These are phyloP conservation scores for Athene noctua DNA, from an alignment of 2,113 vertebrate species.

Conservation along the genomic window DNA sequence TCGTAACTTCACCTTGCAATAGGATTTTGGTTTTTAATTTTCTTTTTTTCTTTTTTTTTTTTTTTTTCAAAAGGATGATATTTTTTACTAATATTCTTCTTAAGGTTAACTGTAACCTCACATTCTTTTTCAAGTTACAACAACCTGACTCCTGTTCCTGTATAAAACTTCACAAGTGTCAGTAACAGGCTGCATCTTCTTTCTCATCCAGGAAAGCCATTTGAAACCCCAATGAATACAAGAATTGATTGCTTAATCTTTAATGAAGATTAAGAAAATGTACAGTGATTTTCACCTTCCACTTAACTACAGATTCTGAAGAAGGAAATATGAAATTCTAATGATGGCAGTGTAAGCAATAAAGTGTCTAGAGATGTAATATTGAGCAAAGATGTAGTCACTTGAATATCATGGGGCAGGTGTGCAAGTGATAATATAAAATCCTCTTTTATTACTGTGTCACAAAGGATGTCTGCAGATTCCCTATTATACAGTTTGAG, in stretches of 20 bases:
- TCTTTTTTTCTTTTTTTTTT: neutral
- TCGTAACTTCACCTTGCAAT: neutral
- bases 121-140: neutral
- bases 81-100: neutral
- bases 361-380: neutral
- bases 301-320: neutral
- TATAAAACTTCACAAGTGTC: neutral
- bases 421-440: neutral
- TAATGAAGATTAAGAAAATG: neutral
- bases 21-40: neutral
- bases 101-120: neutral
- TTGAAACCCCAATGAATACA: neutral
- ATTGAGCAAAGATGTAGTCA: neutral
- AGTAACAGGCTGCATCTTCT: neutral
- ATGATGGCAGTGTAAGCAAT: neutral
- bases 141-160: neutral
- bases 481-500: neutral
- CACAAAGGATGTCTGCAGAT: neutral
- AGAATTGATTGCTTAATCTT: neutral
- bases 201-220: neutral
- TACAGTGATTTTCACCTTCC: neutral
- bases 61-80: too few relatives aligned
- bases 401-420: neutral
- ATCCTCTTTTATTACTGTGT: neutral
- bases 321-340: neutral